phyloP scores from a whole-genome alignment of 2,113 vertebrate genomes.

The Gymnobelideus leadbeateri region DNA sequence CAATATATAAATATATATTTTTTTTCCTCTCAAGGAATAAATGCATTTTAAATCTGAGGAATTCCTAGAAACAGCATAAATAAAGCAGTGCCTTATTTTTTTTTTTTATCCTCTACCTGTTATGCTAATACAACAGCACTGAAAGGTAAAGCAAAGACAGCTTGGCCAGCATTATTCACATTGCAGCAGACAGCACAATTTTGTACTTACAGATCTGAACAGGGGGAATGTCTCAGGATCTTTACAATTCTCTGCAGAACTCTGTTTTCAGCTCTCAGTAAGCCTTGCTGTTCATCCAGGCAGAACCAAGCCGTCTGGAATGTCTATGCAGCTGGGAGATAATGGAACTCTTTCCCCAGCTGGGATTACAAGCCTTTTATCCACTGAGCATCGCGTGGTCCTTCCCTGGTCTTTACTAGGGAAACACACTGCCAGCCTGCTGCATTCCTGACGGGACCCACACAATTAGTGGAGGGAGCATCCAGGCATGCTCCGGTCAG shows the following conservation, averaged over 20 bases:
- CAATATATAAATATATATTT: neutral
- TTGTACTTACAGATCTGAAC: slow-evolving; percentile 84
- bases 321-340: slow-evolving; percentile 85
- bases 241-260: slow-evolving; percentile 79
- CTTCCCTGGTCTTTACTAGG: slow-evolving; percentile 66
- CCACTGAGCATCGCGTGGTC: slow-evolving; percentile 78
- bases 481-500: slow-evolving; percentile 64
- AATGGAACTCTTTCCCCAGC: slow-evolving; percentile 84
- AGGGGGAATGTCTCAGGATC: slow-evolving; percentile 77
- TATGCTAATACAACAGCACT: slow-evolving; percentile 70
- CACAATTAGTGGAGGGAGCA: slow-evolving; percentile 77
- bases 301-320: slow-evolving; percentile 86
- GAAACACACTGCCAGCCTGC: slow-evolving; percentile 74
- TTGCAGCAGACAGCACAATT: slow-evolving; percentile 75
- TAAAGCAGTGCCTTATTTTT: slow-evolving; percentile 60
- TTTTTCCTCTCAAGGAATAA: slow-evolving; percentile 40
- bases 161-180: slow-evolving; percentile 67
- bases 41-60: slow-evolving; percentile 57
- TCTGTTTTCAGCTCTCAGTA: slow-evolving; percentile 76
- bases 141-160: slow-evolving; percentile 53
- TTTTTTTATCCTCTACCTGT: slow-evolving; percentile 69
- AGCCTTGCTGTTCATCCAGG: slow-evolving; percentile 87
- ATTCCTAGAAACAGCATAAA: slow-evolving; percentile 64
- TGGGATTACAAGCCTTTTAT: slow-evolving; percentile 84
- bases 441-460: slow-evolving; percentile 71